Evolutionary conservation across 2,888 invertebrate species (phyloP).

Genomic region (Chrysolina oricalcia): DNA sequence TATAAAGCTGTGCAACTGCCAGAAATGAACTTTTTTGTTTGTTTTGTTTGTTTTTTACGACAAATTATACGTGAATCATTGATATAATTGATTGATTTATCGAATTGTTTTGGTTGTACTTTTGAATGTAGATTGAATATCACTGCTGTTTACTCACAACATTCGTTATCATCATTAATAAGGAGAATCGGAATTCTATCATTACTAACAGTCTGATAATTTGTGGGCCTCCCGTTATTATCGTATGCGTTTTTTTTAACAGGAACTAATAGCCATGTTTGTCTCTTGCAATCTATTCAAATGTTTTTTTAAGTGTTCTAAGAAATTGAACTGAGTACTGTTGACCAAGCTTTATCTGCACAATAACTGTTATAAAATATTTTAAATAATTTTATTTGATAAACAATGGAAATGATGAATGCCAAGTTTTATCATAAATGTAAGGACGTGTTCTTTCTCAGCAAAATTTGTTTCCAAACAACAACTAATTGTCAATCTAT

Average conservation of each 20-base stretch:
- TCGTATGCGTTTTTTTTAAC: background rate
- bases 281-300: background rate
- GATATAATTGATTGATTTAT: too few species aligned
- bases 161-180: slow-evolving; percentile 3
- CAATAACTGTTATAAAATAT: background rate
- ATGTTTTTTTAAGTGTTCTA: background rate
- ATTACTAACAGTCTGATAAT: slow-evolving; percentile 16
- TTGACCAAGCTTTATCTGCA: background rate
- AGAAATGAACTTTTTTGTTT: too few species aligned
- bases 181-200: background rate
- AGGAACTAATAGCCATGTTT: background rate
- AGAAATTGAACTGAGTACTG: background rate
- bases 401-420: too few species aligned
- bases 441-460: too few species aligned
- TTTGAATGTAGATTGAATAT: background rate
- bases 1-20: too few species aligned
- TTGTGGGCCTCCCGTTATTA: background rate
- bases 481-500: too few species aligned
- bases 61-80: too few species aligned
- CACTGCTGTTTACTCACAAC: background rate
- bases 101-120: too few species aligned
- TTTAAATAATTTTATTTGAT: too few species aligned
- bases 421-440: too few species aligned
- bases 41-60: too few species aligned
- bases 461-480: too few species aligned